These are phyloP conservation scores for Pungitius pungitius DNA, from an alignment of 2,113 vertebrate species.

Conservation along the genomic window DNA sequence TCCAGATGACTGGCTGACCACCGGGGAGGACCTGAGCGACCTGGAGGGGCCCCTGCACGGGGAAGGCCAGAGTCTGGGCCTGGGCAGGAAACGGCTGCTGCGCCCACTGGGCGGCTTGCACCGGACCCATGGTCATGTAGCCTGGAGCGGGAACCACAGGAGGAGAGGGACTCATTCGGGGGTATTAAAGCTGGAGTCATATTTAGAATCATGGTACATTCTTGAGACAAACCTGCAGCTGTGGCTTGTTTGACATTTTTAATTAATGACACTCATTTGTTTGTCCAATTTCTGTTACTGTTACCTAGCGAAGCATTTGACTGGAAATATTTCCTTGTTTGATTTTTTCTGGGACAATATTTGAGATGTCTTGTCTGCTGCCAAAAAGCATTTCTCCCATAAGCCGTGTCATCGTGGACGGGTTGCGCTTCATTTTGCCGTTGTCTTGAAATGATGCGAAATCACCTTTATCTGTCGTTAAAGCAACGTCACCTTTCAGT, in stretches of 20 bases:
- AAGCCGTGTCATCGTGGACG: slow-evolving; percentile 1
- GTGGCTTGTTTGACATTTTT: not conserved
- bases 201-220: too few relatives aligned
- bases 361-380: not conserved
- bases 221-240: not conserved
- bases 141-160: slow-evolving; percentile 77
- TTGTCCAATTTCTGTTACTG: not conserved
- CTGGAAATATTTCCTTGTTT: not conserved
- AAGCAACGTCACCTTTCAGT: not conserved
- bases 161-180: not conserved
- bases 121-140: slow-evolving; percentile 98
- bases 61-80: slow-evolving; percentile 91
- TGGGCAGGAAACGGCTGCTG: slow-evolving; percentile 91
- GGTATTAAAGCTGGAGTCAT: not conserved
- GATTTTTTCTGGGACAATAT: not conserved
- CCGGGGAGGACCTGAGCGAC: slow-evolving; percentile 94
- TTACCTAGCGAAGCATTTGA: not conserved
- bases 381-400: not conserved
- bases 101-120: slow-evolving; percentile 96
- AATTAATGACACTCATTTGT: not conserved
- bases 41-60: slow-evolving; percentile 80
- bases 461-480: too few relatives aligned
- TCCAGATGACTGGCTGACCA: slow-evolving; percentile 95
- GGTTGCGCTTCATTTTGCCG: not conserved
- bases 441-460: not conserved